These are phyloP conservation scores for Limnephilus marmoratus DNA, from an alignment of 2,888 invertebrate species.

Conservation along the genomic window DNA sequence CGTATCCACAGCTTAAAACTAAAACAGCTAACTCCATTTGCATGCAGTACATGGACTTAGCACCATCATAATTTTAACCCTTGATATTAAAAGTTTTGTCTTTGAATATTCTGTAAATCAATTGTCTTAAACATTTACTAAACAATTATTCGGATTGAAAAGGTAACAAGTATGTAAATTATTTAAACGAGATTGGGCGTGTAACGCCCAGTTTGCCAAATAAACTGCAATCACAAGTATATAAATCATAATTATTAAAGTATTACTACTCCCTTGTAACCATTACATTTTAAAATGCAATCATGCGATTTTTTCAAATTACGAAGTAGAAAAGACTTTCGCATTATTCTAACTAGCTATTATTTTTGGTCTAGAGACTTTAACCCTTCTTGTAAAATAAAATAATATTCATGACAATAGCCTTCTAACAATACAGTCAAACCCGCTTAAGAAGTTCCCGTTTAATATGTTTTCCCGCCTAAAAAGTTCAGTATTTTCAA, in stretches of 20 bases:
- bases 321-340: not conserved
- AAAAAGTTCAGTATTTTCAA: too few species aligned
- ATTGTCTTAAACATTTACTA: not conserved
- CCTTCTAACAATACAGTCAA: not conserved
- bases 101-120: not conserved
- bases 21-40: not conserved
- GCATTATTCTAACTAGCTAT: not conserved
- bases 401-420: not conserved
- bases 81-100: not conserved
- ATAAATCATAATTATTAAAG: not conserved
- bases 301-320: not conserved
- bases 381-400: not conserved
- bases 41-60: not conserved
- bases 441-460: too few species aligned
- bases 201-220: slow-evolving; percentile 2
- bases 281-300: not conserved
- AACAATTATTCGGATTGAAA: not conserved
- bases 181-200: not conserved
- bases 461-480: too few species aligned
- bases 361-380: not conserved
- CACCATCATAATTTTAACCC: not conserved
- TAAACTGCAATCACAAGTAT: not conserved
- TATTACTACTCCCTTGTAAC: not conserved
- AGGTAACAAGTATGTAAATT: not conserved
- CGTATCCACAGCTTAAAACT: not conserved